Percentiles rank a stretch among this genome's conserved stretches.
Conservation (phyloP, 2,113 vertebrate genomes). For the Psilopogon haemacephalus region DNA sequence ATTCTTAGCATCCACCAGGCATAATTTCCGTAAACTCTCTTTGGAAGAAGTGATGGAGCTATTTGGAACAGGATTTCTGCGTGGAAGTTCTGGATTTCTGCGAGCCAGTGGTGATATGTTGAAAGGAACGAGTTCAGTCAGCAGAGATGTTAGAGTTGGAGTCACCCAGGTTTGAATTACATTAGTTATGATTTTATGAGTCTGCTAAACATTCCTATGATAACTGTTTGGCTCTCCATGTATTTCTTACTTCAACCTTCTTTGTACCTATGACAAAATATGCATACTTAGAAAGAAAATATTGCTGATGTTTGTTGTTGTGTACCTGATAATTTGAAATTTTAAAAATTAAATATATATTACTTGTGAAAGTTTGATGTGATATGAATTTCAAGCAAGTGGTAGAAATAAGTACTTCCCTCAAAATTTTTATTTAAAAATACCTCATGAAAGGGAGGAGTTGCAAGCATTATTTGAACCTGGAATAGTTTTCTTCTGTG, state of each 20-base stretch:
- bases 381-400: neutral
- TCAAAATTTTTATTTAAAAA: neutral
- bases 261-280: neutral
- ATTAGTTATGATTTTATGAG: neutral
- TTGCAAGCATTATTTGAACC: neutral
- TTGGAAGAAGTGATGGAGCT: conserved; percentile 89
- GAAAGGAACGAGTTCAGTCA: conserved; percentile 88
- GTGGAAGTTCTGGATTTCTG: conserved; percentile 88
- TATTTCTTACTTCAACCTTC: neutral
- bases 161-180: conserved; percentile 86
- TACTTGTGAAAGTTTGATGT: neutral
- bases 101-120: conserved; percentile 90
- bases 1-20: conserved; percentile 66
- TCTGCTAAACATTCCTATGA: neutral
- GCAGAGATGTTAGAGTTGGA: conserved; percentile 87
- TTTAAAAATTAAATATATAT: neutral
- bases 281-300: neutral
- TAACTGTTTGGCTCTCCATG: neutral
- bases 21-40: conserved; percentile 72
- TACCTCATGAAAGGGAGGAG: neutral
- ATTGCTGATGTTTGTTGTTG: neutral
- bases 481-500: neutral
- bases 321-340: neutral
- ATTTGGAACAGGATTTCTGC: conserved; percentile 87
- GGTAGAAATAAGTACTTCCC: neutral